Conservation (phyloP, 2,888 invertebrate genomes). For the Metalampra italica region DNA sequence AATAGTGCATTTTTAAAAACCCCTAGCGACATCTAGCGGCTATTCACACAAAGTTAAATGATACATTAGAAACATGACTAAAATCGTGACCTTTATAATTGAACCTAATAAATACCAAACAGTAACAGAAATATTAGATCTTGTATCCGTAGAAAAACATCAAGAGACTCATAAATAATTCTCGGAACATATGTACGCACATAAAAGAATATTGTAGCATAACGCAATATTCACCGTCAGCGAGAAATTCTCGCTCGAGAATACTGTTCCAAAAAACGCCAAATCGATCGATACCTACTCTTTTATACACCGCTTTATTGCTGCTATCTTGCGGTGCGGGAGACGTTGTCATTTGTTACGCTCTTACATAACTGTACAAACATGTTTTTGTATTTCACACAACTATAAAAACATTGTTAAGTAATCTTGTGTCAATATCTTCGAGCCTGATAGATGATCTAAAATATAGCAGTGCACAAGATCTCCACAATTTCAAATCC, state of each 20-base stretch:
- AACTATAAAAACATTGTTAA: too few relatives aligned
- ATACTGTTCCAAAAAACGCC: neutral
- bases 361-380: slow-evolving; percentile 1
- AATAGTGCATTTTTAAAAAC: too few relatives aligned
- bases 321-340: slow-evolving; percentile 1
- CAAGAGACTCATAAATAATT: neutral
- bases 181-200: neutral
- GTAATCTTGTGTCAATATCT: too few relatives aligned
- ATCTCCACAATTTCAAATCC: too few relatives aligned
- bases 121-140: neutral
- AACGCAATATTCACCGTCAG: slow-evolving; percentile 3
- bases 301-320: slow-evolving; percentile 5
- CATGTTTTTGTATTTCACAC: neutral
- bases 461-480: too few relatives aligned
- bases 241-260: neutral
- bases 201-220: slow-evolving; percentile 5
- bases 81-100: too few relatives aligned
- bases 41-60: too few relatives aligned
- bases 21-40: too few relatives aligned
- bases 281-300: slow-evolving; percentile 6
- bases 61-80: too few relatives aligned
- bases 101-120: too few relatives aligned
- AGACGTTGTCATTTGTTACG: slow-evolving; percentile 2
- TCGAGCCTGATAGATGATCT: too few relatives aligned
- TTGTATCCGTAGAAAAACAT: neutral